These are phyloP conservation scores for Lasioglossum oenotherae DNA, from an alignment of 2,888 invertebrate genomes.

Conservation along the genomic window DNA sequence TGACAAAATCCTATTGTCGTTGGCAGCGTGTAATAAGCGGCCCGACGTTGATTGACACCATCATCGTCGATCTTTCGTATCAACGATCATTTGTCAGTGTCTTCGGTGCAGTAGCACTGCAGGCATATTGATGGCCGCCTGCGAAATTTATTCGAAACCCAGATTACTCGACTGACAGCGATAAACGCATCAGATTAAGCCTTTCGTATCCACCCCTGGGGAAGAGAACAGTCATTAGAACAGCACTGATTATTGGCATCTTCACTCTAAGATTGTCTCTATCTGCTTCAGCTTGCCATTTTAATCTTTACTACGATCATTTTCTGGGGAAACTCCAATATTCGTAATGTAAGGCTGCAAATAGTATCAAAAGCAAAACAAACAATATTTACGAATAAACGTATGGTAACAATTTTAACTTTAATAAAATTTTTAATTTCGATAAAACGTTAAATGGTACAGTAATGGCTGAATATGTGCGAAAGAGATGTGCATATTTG, in stretches of 20 bases:
- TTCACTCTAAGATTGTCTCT: neutral
- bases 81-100: constrained; percentile 61
- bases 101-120: constrained; percentile 28
- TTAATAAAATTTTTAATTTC: too few relatives aligned
- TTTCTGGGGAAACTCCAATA: neutral
- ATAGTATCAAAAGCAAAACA: neutral
- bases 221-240: constrained; percentile 1
- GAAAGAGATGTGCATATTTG: too few relatives aligned
- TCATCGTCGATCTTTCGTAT: constrained; percentile 48
- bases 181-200: constrained; percentile 35
- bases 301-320: too few relatives aligned
- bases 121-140: constrained; percentile 29
- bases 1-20: constrained; percentile 7
- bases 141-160: constrained; percentile 41
- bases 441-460: neutral
- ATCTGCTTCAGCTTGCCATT: neutral
- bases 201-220: neutral
- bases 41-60: constrained; percentile 52
- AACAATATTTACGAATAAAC: too few relatives aligned
- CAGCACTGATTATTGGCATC: neutral
- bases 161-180: constrained; percentile 37
- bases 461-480: too few relatives aligned
- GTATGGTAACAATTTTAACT: neutral
- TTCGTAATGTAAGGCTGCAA: neutral
- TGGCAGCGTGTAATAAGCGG: constrained; percentile 35